phyloP scores from a whole-genome alignment of 2,797 vertebrate species.

The Enteromius radiatus region DNA sequence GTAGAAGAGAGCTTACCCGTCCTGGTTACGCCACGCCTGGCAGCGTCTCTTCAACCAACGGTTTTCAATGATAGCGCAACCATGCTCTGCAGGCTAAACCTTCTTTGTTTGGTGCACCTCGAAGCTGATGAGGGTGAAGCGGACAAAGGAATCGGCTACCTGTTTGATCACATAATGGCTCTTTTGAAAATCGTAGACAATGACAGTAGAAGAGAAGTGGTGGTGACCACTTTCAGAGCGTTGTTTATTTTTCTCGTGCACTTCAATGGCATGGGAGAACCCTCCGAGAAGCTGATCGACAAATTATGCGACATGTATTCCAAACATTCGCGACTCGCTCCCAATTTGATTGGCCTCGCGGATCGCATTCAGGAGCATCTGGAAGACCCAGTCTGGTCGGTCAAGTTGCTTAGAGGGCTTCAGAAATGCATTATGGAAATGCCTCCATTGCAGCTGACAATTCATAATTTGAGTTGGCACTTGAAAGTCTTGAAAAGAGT shows the following conservation, averaged over 20 bases:
- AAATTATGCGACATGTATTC: constrained; percentile 80
- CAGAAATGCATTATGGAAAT: constrained; percentile 72
- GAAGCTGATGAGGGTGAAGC: constrained; percentile 77
- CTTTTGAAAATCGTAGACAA: constrained; percentile 76
- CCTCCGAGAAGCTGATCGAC: constrained; percentile 66
- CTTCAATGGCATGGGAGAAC: constrained; percentile 72
- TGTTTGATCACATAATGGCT: constrained; percentile 76
- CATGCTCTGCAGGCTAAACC: constrained; percentile 82
- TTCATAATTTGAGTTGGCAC: constrained; percentile 77
- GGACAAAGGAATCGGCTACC: constrained; percentile 71
- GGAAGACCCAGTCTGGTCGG: constrained; percentile 72
- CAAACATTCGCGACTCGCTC: constrained; percentile 75
- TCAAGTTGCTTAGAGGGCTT: constrained; percentile 72
- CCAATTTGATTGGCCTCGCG: constrained; percentile 82
- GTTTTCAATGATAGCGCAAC: constrained; percentile 82
- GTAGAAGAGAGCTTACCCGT: constrained; percentile 81
- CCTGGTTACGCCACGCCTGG: constrained; percentile 79
- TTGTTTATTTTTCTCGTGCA: constrained; percentile 80
- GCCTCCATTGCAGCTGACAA: constrained; percentile 59
- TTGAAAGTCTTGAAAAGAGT: constrained; percentile 81
- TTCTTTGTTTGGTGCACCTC: constrained; percentile 82
- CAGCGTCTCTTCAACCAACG: constrained; percentile 78
- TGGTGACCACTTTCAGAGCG: constrained; percentile 82
- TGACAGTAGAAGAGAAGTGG: constrained; percentile 70
- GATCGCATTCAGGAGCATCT: constrained; percentile 72